Evolutionary conservation across 2,797 vertebrate species (phyloP), one percentile per base, ranked within the genome.

Genomic region (Platyrinchus mystaceus): DNA sequence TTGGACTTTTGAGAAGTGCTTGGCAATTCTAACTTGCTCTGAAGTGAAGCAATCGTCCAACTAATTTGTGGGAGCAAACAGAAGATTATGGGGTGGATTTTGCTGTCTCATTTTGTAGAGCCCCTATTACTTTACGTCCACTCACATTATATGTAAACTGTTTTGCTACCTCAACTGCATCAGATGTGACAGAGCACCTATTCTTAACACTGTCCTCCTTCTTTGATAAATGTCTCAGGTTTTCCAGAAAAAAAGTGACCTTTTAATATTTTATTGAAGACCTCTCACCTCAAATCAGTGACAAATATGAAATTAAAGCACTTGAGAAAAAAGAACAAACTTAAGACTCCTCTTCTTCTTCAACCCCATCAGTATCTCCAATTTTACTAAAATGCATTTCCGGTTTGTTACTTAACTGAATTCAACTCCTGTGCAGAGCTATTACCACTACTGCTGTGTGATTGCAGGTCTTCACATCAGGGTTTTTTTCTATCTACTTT

Each of bases 41-140:
- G 39, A 96, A 86, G 69, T 44, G 81, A 92, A 82, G 68, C 37
- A 87, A 84, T 36, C 37, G 84, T 95, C 84, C 89, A 95, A 69
- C 43, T 91, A 80, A 93, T 59, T 82, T 90, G 28, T 81, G 55
- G 41, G 49, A 63, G 75, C 27, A 87, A 80, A 23, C 76, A 44
- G n/a, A 93, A 93, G 59, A 71, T 64, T 88, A 94, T 21, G 60
- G 27, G 71, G 84, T 10, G 55, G 28, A 92, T 87, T 93, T 86
- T 67, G 39, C 43, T 63, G 47, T n/a, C 74, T 74, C 50, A 52
- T 67, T 63, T 92, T 86, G 78, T 71, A 28, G 23, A 64, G 24
- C 15, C n/a, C 36, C 68, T 91, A 66, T 84, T 86, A 90, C 23
- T 79, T 92, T 66, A 88, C 23, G 30, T 52, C 10, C 32, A 8